These are phyloP conservation scores for Tetrao urogallus DNA, from an alignment of 2,113 vertebrate species.

Conservation along the genomic window DNA sequence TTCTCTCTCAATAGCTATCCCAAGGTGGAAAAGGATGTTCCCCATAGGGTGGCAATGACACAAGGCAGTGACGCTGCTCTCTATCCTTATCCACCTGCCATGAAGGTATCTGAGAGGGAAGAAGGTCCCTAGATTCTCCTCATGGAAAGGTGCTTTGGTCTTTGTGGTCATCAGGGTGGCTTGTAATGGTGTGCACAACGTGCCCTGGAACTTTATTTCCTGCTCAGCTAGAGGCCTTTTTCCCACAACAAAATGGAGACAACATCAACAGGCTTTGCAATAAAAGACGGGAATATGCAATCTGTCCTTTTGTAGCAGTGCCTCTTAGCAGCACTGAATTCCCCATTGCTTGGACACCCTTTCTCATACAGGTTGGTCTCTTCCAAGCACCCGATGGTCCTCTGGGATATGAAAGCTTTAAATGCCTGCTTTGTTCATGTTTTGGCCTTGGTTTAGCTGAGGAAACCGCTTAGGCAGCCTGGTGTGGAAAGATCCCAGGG, in stretches of 20 bases:
- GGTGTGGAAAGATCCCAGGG: neutral
- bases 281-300: neutral
- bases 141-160: neutral
- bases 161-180: neutral
- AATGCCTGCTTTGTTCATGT: neutral
- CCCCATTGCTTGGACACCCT: neutral
- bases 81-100: accelerated
- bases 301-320: neutral
- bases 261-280: neutral
- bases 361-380: neutral
- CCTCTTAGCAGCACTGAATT: neutral
- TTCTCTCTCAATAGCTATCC: neutral
- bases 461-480: neutral
- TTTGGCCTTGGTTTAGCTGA: neutral
- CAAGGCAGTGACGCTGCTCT: neutral
- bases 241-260: neutral
- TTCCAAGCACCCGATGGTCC: neutral
- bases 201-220: neutral
- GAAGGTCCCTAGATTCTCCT: neutral
- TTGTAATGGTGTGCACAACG: neutral
- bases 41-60: neutral
- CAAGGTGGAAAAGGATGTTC: neutral
- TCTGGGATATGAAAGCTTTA: neutral
- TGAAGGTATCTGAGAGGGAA: neutral
- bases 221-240: neutral